Conservation (phyloP, 2,113 vertebrate species). For the Rhabdornis inornatus region DNA sequence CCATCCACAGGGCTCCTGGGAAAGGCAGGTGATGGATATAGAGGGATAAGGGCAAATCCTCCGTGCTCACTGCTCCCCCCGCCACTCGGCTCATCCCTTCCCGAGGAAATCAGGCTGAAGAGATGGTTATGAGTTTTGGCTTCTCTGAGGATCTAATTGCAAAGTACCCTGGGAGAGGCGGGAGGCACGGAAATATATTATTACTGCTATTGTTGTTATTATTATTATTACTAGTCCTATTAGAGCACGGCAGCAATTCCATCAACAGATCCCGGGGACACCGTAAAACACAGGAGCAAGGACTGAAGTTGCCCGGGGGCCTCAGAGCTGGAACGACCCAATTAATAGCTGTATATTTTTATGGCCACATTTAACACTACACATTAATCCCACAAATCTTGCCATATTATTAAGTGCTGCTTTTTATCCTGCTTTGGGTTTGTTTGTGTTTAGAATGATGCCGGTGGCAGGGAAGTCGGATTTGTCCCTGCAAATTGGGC, state of each 20-base stretch:
- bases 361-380: slow-evolving; percentile 17
- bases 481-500: rapidly evolving
- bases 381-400: slow-evolving; percentile 43
- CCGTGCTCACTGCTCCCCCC: rapidly evolving
- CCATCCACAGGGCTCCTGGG: rapidly evolving
- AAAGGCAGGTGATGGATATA: not conserved
- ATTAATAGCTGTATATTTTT: slow-evolving; percentile 46
- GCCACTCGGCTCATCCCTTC: not conserved
- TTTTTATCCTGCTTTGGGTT: not conserved
- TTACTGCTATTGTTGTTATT: not conserved
- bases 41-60: not conserved
- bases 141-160: not conserved
- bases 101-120: not conserved
- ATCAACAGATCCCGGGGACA: not conserved
- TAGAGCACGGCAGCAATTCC: slow-evolving; percentile 3
- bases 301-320: not conserved
- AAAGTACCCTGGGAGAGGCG: not conserved
- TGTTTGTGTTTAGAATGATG: not conserved
- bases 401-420: not conserved
- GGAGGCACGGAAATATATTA: not conserved
- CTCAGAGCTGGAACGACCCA: not conserved
- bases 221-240: not conserved
- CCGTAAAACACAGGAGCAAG: slow-evolving; percentile 20
- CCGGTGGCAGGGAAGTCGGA: rapidly evolving
- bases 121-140: not conserved